phyloP scores from a whole-genome alignment of 2,888 invertebrate genomes.

The Anagyrus pseudococci region DNA sequence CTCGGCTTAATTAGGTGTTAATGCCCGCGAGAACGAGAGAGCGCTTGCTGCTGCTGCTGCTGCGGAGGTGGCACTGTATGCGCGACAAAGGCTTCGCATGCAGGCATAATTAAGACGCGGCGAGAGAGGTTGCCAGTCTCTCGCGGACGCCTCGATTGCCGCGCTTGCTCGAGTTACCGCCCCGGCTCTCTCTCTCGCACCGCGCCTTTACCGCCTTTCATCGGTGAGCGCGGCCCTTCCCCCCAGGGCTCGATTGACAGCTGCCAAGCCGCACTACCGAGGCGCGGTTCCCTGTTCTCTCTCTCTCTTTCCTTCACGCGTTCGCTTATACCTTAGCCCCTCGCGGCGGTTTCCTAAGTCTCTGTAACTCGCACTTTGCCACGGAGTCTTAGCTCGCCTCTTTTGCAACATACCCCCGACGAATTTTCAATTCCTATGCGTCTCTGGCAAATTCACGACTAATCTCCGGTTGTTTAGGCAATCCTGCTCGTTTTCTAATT shows the following conservation, averaged over 20 bases:
- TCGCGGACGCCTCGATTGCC: too few relatives aligned
- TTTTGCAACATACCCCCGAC: too few relatives aligned
- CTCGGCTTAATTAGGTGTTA: slow-evolving; percentile 36
- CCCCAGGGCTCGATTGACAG: slow-evolving; percentile 44
- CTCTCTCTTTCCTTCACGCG: slow-evolving; percentile 6
- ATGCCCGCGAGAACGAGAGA: neutral
- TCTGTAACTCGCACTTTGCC: slow-evolving; percentile 5
- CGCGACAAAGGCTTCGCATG: slow-evolving; percentile 19
- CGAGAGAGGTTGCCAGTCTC: slow-evolving; percentile 33
- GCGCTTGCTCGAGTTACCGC: too few relatives aligned
- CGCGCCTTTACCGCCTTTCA: slow-evolving; percentile 33
- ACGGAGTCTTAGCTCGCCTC: too few relatives aligned
- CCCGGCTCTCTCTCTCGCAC: slow-evolving; percentile 31
- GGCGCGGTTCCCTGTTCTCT: slow-evolving; percentile 13
- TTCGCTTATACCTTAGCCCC: too few relatives aligned
- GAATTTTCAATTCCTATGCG: too few relatives aligned
- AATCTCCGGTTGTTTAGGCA: too few relatives aligned
- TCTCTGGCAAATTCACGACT: too few relatives aligned
- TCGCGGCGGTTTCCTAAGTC: too few relatives aligned
- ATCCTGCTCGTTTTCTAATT: too few relatives aligned
- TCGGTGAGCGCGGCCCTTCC: slow-evolving; percentile 25
- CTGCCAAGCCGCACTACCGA: slow-evolving; percentile 43
- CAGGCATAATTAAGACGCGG: slow-evolving; percentile 56
- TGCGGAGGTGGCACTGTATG: neutral
- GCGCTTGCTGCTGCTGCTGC: neutral